Conservation (phyloP, 2,888 invertebrate genomes). For the Sepiola atlantica region DNA sequence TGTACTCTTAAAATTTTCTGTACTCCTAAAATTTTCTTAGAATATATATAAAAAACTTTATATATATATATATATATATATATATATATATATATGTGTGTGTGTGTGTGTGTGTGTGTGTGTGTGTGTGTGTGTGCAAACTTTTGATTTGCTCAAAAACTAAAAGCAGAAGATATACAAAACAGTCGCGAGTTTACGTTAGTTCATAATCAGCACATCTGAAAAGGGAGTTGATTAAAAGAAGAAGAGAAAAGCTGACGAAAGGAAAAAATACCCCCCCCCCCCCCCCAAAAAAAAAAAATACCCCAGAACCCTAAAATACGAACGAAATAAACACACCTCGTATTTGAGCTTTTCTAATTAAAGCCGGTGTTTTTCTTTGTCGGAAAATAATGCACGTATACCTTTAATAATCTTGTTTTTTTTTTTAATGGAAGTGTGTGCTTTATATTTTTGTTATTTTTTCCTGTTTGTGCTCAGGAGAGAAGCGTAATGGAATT, state of each 20-base stretch:
- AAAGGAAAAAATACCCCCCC: too few species aligned
- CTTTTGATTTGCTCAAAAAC: background rate
- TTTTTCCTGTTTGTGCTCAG: background rate
- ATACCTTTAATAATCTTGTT: background rate
- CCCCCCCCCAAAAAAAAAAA: background rate
- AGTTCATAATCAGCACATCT: background rate
- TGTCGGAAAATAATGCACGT: background rate
- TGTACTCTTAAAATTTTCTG: too few species aligned
- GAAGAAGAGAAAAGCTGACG: background rate
- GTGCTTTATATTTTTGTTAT: too few species aligned
- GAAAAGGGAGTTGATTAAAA: background rate
- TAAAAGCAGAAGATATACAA: background rate
- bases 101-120: background rate
- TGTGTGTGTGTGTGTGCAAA: background rate
- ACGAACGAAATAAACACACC: background rate
- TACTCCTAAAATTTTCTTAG: too few species aligned
- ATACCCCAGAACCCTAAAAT: background rate
- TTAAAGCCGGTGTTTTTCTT: background rate
- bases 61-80: background rate
- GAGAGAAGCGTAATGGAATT: background rate
- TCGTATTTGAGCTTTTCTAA: background rate
- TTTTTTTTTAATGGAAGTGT: background rate
- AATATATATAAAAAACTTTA: background rate
- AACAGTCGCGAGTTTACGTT: background rate
- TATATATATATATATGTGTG: background rate